A percentile compares a stretch with the other conserved stretches of the same genome.
phyloP scores from a whole-genome alignment of 2,797 vertebrate species.

The Ctenochaetus hawaiiensis region DNA sequence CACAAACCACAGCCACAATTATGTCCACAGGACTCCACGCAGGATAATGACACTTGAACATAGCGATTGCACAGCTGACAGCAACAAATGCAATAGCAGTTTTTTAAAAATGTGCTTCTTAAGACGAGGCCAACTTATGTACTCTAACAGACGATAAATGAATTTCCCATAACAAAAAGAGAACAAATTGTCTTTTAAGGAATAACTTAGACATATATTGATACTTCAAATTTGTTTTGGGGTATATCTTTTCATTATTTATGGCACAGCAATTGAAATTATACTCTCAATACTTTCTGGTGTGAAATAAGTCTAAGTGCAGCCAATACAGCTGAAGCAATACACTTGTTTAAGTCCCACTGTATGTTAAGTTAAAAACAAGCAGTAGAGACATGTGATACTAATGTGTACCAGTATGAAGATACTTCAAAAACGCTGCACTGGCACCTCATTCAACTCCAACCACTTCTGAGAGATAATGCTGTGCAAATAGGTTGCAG shows the following conservation, averaged over 20 bases:
- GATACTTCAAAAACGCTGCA: constrained; percentile 54
- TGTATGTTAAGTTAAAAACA: constrained; percentile 31
- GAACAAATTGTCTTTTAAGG: constrained; percentile 1
- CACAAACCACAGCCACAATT: constrained; percentile 68
- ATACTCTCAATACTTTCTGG: neutral
- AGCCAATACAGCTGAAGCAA: constrained; percentile 10
- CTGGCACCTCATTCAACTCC: constrained; percentile 65
- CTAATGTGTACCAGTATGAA: constrained; percentile 60
- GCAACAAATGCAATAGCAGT: constrained; percentile 38
- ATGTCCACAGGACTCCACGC: constrained; percentile 55
- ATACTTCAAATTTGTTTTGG: neutral
- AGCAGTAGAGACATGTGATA: constrained; percentile 55
- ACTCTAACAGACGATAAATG: neutral
- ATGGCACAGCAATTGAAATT: neutral
- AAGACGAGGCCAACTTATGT: neutral
- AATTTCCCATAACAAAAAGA: neutral
- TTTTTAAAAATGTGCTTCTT: constrained; percentile 39
- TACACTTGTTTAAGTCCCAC: constrained; percentile 8
- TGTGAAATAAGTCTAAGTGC: neutral
- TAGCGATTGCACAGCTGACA: constrained; percentile 49
- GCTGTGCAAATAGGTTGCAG: constrained; percentile 86
- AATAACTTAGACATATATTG: neutral
- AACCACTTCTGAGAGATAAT: constrained; percentile 82
- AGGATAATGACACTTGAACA: constrained; percentile 57
- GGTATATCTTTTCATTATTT: constrained; percentile 8